A percentile compares a stretch with the other conserved stretches of the same genome.
Evolutionary conservation across 2,113 vertebrate species (phyloP).

Genomic region (Callopanchax toddi): DNA sequence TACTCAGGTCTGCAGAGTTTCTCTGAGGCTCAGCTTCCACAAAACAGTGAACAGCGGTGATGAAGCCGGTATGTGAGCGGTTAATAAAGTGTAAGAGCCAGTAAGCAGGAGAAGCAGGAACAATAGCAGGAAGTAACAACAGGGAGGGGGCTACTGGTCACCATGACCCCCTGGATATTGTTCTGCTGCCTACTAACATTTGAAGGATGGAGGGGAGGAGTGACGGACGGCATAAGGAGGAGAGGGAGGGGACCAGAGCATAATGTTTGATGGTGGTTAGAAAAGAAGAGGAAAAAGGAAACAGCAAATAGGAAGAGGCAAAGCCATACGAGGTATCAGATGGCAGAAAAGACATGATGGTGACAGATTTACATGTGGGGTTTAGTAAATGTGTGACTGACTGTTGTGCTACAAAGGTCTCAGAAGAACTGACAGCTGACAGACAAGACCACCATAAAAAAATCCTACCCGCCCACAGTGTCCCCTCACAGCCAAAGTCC

Average conservation of each 20-base stretch:
- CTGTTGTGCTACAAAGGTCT: neutral
- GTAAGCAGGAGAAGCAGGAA: constrained; percentile 53
- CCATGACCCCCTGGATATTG: constrained; percentile 73
- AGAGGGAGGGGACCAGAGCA: constrained; percentile 16
- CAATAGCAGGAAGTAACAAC: constrained; percentile 74
- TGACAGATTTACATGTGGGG: constrained; percentile 5
- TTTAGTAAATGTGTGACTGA: neutral
- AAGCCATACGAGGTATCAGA: constrained; percentile 29
- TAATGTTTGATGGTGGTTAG: constrained; percentile 21
- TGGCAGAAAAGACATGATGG: constrained; percentile 11
- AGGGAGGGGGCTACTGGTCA: constrained; percentile 67
- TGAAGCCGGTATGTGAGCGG: constrained; percentile 43
- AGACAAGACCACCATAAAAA: constrained; percentile 37
- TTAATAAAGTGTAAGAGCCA: constrained; percentile 63
- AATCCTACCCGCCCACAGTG: constrained; percentile 28
- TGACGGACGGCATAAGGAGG: constrained; percentile 37
- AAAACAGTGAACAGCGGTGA: constrained; percentile 18
- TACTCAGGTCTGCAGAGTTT: constrained; percentile 29
- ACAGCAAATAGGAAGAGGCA: constrained; percentile 50
- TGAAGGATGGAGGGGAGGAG: constrained; percentile 65
- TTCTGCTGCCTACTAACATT: constrained; percentile 62
- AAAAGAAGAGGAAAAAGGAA: constrained; percentile 49
- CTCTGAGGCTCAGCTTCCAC: constrained; percentile 25
- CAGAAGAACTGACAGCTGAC: constrained; percentile 45
- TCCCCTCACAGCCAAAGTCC: constrained; percentile 46